These are phyloP conservation scores for Emydura subglobosa DNA, from an alignment of 2,113 vertebrate genomes.

Conservation along the genomic window DNA sequence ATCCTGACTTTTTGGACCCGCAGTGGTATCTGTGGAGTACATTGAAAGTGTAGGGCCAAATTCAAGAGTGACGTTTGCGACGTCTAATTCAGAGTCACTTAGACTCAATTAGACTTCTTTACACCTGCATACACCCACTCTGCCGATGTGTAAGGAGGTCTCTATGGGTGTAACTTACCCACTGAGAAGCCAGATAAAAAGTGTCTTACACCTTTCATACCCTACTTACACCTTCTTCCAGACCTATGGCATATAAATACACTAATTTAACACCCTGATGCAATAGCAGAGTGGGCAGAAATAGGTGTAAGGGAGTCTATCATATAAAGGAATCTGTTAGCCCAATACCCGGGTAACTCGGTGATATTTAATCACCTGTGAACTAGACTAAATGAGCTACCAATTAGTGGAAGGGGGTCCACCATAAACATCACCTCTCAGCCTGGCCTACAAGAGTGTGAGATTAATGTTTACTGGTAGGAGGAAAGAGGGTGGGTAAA, in stretches of 20 bases:
- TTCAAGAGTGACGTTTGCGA: not conserved
- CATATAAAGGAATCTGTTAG: not conserved
- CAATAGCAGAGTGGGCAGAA: not conserved
- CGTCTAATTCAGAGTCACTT: not conserved
- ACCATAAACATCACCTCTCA: not conserved
- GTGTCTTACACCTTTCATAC: not conserved
- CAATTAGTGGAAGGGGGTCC: not conserved
- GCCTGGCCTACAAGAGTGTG: not conserved
- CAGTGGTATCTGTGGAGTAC: too few species aligned
- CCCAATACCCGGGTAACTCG: not conserved
- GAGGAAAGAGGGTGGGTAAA: not conserved
- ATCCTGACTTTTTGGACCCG: not conserved
- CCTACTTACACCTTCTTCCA: not conserved
- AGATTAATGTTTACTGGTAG: not conserved
- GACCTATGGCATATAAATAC: not conserved
- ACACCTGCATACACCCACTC: too few species aligned
- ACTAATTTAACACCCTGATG: not conserved
- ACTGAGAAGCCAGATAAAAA: not conserved
- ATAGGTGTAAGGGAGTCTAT: not conserved
- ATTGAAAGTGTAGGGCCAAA: not conserved
- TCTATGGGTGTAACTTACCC: not conserved
- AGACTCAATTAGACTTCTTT: not conserved
- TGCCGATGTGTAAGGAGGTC: not conserved
- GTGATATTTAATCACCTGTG: not conserved
- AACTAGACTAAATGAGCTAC: not conserved